Base-by-base conservation (phyloP, 2,113 vertebrate species). In the Nansenia antarctica region DNA sequence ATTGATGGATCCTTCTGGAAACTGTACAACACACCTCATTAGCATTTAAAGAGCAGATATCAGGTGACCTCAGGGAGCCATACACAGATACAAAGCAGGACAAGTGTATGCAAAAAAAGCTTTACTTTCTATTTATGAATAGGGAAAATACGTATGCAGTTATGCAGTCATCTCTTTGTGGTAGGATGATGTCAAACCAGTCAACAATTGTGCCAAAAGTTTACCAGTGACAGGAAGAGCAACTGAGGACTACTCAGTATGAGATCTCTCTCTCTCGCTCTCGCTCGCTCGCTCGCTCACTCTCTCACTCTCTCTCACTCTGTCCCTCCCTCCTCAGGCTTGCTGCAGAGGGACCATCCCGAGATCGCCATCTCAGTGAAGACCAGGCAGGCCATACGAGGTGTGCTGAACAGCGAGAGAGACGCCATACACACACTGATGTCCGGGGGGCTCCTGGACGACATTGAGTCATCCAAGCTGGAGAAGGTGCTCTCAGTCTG, bases 401-500 rank as follows among this genome's bases (percentile, higher is more conserved):
- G 55, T 0, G 82, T 89, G 53, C 72, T 86, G n/a, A 73, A 80
- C 39, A 86, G 78, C 52, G 80, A 87, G 64, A 78, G 78, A 76
- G 82, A 90, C 66, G 81, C 82, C n/a, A 85, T 91, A 30, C 53
- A 74, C 31, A 83, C 86, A 53, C 79, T 91, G 4, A 72, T 73
- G 49, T 87, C 85, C 11, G 85, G 85, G 77, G 86, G 88, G 64
- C 82, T 87, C 62, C 81, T 90, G 39, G 84, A 89, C 39, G 72
- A 85, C 27, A 69, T 78, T 9, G 88, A 90, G 52, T 77, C 78
- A 49, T 18, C 26, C 0, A 81, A 85, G 61, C 57, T 89, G 20
- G 68, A 90, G 30, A 86, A 80, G 82, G 86, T 90, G 77, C 3
- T 59, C 57, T 1, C n/a, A 32, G 24, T 9, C 26, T 31, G 15